These are phyloP conservation scores for Ceraclea dissimilis DNA, from an alignment of 2,888 invertebrate genomes.

Conservation along the genomic window DNA sequence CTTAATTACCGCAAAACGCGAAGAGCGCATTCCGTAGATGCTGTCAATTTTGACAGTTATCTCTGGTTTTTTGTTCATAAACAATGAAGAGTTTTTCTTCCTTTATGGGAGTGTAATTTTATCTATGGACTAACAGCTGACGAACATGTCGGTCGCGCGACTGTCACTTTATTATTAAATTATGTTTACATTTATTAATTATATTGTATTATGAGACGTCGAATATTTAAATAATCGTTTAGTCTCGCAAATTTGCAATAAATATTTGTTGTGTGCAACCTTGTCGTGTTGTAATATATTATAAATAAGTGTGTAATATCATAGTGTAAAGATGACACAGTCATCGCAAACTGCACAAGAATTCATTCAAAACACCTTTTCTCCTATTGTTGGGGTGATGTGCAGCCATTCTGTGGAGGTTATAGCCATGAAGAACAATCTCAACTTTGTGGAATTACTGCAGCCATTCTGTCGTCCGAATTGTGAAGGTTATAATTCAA, in stretches of 20 bases:
- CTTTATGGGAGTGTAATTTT: too few species aligned
- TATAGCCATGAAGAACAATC: slow-evolving; percentile 82
- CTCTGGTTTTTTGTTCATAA: too few species aligned
- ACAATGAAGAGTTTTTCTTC: too few species aligned
- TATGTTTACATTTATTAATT: slow-evolving; percentile 14
- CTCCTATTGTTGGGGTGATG: slow-evolving; percentile 80
- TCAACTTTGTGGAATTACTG: slow-evolving; percentile 81
- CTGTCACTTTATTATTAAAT: slow-evolving; percentile 19
- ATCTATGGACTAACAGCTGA: slow-evolving; percentile 15
- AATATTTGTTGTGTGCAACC: too few species aligned
- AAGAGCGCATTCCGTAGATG: too few species aligned
- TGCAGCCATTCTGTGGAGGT: slow-evolving; percentile 77
- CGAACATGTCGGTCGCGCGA: slow-evolving; percentile 19
- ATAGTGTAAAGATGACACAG: slow-evolving; percentile 30
- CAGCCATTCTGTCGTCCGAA: slow-evolving; percentile 80
- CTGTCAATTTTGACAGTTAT: too few species aligned
- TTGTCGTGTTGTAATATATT: not conserved
- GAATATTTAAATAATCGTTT: not conserved
- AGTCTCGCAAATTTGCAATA: not conserved
- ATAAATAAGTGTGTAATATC: not conserved
- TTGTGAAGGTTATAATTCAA: slow-evolving; percentile 55
- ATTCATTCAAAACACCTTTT: slow-evolving; percentile 84
- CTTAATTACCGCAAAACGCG: too few species aligned
- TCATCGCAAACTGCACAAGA: slow-evolving; percentile 61
- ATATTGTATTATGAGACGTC: slow-evolving; percentile 1